A percentile compares a stretch with the other conserved stretches of the same genome.
Conservation (phyloP, 2,113 vertebrate species). For the Hyperopisus bebe region DNA sequence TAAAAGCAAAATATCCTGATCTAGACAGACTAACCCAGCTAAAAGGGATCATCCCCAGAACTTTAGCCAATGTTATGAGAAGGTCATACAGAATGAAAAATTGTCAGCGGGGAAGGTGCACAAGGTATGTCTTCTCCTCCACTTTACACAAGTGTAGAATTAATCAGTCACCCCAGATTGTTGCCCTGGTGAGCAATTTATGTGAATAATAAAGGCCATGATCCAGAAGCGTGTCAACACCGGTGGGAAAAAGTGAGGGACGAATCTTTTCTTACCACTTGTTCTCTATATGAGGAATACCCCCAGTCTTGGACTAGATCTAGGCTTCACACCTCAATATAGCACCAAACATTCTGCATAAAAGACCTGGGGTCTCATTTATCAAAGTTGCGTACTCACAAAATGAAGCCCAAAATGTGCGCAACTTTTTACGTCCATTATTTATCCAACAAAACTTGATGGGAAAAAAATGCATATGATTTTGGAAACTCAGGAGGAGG, state of each 20-base stretch:
- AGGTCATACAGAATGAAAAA: no score
- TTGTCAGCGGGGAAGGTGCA: not conserved
- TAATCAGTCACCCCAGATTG: not conserved
- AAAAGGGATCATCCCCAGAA: no score
- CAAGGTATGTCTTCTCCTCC: no score
- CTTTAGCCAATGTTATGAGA: no score
- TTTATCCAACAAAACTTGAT: not conserved
- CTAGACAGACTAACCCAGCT: not conserved
- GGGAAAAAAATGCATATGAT: not conserved
- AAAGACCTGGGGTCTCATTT: not conserved
- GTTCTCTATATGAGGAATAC: no score
- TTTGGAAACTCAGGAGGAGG: no score
- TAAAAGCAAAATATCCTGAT: not conserved
- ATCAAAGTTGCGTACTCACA: not conserved
- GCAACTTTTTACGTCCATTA: not conserved
- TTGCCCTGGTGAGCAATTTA: not conserved
- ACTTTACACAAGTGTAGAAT: no score
- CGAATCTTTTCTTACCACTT: no score
- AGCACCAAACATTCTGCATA: no score
- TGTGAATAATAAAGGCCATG: not conserved
- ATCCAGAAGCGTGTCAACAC: not conserved
- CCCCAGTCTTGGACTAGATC: no score
- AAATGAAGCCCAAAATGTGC: not conserved
- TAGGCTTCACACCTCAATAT: no score
- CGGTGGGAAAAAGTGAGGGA: not conserved